Base-by-base conservation (phyloP, 2,888 invertebrate genomes). In the Sphaerophoria taeniata region DNA sequence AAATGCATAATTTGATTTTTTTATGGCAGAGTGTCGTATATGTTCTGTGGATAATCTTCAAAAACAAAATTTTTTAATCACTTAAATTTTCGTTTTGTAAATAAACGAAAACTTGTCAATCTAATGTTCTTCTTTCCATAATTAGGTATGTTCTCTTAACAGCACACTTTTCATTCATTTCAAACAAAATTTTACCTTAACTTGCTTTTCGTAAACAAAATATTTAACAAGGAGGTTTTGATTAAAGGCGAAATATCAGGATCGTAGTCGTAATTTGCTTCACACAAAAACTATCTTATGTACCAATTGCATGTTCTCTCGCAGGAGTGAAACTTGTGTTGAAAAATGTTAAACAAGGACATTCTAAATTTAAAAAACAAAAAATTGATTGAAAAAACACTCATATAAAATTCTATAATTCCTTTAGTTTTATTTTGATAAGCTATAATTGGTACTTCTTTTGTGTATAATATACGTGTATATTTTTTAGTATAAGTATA, bases 391-490 rank as follows among this genome's bases (percentile, higher is more conserved):
- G 43, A 43, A 43, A 12, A 43, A 61, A 63, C 63, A 56, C 51
- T 55, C 34, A 77, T 58, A 61, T 56, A 71, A 80, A 58, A 76
- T 79, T 71, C 16, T 49, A 43, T 43, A 43, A 43, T 36, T 61
- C 43, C 11, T 74, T 67, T 34, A 34, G 24, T 60, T n/a, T 43
- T 12, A 43, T 36, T 14, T 83, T 78, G 70, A 65, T 83, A 75
- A 84, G 70, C 74, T 75, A 75, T 75, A 84, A 72, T 84, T 84
- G 84, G 84, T 84, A 75, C 75, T 84, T 84, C 63, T 47, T 83
- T 33, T 80, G 72, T 84, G 61, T 84, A 74, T 83, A 83, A 53
- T 77, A 75, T 84, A 75, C 60, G 60, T 76, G 84, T 84, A 79
- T 79, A 84, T 84, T 61, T 60, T 79, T 56, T 79, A 79, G 79